Evolutionary conservation across 2,113 vertebrate species (phyloP).

Genomic region (Sceloporus undulatus): DNA sequence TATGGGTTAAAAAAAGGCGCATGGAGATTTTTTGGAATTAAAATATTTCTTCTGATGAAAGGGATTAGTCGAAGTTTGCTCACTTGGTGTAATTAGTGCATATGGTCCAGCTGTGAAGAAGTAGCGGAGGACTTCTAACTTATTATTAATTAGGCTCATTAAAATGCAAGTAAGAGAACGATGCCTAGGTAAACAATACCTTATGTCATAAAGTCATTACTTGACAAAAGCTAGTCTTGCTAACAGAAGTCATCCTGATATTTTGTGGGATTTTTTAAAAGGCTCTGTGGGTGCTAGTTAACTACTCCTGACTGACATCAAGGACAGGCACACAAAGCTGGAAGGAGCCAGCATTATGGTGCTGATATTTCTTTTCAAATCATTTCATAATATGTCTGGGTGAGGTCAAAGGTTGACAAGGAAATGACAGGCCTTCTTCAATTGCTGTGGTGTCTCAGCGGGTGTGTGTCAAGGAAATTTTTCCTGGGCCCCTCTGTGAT

Average conservation of each 20-base stretch:
- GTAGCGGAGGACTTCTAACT: conserved; percentile 83
- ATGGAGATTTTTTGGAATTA: conserved; percentile 67
- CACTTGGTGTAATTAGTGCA: conserved; percentile 84
- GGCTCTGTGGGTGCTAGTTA: conserved; percentile 80
- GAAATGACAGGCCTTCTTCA: conserved; percentile 91
- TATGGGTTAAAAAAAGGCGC: conserved; percentile 24
- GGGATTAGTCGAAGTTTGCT: conserved; percentile 79
- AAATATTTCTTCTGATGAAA: conserved; percentile 73
- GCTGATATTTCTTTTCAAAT: conserved; percentile 81
- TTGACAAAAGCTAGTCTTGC: conserved; percentile 81
- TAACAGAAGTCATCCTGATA: conserved; percentile 80
- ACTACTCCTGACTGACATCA: conserved; percentile 87
- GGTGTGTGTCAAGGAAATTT: conserved; percentile 85
- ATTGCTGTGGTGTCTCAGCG: conserved; percentile 85
- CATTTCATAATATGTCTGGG: conserved; percentile 82
- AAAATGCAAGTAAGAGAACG: conserved; percentile 86
- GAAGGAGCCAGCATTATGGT: conserved; percentile 73
- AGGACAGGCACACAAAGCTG: conserved; percentile 82
- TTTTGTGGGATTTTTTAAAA: conserved; percentile 71
- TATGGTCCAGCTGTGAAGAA: conserved; percentile 89
- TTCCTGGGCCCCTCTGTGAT: conserved; percentile 80
- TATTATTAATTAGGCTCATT: conserved; percentile 90
- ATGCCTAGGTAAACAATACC: conserved; percentile 86
- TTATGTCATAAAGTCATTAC: conserved; percentile 86
- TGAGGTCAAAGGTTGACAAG: conserved; percentile 90